phyloP scores from a whole-genome alignment of 2,113 vertebrate genomes.

The Lamprotornis superbus region DNA sequence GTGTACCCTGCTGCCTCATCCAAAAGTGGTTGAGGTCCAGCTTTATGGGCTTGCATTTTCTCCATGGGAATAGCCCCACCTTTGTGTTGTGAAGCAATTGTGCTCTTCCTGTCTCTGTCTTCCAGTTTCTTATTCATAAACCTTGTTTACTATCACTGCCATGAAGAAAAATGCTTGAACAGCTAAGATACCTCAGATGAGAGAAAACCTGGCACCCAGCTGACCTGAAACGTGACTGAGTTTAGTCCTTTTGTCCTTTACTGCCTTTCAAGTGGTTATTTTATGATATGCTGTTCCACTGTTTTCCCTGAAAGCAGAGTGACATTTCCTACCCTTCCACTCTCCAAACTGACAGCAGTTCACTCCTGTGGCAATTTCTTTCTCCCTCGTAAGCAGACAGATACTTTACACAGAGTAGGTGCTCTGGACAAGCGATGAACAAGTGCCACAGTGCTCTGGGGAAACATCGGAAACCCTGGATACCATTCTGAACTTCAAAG shows the following conservation, averaged over 20 bases:
- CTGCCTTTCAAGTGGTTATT: background rate
- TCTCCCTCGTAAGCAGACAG: background rate
- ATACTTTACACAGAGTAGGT: background rate
- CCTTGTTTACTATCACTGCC: background rate
- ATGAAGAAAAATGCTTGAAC: background rate
- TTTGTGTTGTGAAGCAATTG: background rate
- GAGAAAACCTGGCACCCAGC: background rate
- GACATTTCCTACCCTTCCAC: background rate
- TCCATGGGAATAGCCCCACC: background rate
- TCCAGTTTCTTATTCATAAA: background rate
- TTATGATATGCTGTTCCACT: background rate
- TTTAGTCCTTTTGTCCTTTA: background rate
- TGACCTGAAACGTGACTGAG: background rate
- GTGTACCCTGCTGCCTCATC: background rate
- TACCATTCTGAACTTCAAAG: background rate
- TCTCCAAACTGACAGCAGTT: background rate
- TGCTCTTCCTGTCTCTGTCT: background rate
- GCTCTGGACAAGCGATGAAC: background rate
- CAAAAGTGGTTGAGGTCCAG: background rate
- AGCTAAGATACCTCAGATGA: background rate
- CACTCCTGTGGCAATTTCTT: background rate
- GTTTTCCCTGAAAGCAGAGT: background rate
- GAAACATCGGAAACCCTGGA: background rate
- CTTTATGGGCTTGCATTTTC: fast-evolving
- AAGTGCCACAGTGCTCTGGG: background rate